These are phyloP conservation scores for Pomacea canaliculata DNA, from an alignment of 2,888 invertebrate species.

Conservation along the genomic window DNA sequence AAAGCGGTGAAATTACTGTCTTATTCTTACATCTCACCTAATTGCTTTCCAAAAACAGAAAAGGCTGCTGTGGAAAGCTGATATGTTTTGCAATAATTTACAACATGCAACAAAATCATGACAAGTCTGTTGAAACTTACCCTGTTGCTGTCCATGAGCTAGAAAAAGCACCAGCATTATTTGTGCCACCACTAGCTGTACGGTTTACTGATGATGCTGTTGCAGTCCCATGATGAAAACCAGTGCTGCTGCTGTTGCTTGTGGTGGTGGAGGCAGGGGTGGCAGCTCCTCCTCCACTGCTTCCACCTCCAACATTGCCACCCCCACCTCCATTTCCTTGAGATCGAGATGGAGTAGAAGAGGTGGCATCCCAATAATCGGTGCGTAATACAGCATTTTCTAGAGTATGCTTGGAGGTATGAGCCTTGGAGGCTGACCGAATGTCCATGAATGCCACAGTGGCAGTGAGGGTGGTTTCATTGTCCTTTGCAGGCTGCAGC, in stretches of 20 bases:
- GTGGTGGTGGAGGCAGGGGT: not conserved
- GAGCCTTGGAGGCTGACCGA: conserved; percentile 94
- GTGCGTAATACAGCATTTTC: conserved; percentile 80
- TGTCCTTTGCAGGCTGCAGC: conserved; percentile 77
- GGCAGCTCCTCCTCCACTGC: conserved; percentile 3
- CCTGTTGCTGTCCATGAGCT: conserved; percentile 19
- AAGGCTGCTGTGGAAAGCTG: too few relatives aligned
- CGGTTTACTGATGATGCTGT: conserved; percentile 17
- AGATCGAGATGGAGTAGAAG: conserved; percentile 35
- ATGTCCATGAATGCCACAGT: conserved; percentile 87
- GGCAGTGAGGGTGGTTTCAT: conserved; percentile 50
- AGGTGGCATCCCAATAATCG: conserved; percentile 86
- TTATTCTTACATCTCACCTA: too few relatives aligned
- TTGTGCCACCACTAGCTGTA: not conserved
- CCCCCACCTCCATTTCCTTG: conserved; percentile 7
- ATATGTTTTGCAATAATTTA: too few relatives aligned
- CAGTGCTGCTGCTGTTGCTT: not conserved
- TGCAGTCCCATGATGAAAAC: conserved; percentile 8
- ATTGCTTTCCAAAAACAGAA: too few relatives aligned
- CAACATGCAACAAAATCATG: too few relatives aligned
- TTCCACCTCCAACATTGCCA: not conserved
- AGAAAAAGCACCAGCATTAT: not conserved
- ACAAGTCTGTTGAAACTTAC: conserved; percentile 3
- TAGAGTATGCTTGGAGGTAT: conserved; percentile 89
- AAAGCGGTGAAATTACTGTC: too few relatives aligned